Evolutionary conservation across 2,888 invertebrate species (phyloP).

Genomic region (Pinctada fucata): DNA sequence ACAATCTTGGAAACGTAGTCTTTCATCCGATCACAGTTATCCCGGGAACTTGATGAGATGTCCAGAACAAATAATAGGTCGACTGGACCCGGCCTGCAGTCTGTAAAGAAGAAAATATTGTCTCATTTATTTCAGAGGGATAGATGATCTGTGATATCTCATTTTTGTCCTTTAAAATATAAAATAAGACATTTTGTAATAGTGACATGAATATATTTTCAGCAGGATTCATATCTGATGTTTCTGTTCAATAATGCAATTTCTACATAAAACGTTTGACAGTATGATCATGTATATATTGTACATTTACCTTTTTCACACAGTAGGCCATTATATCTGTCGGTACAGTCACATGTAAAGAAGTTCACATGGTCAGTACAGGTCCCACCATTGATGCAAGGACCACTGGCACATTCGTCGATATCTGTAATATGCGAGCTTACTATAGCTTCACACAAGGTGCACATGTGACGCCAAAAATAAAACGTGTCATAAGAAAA

Average conservation of each 20-base stretch:
- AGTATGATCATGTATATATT: background rate
- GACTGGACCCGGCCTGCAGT: background rate
- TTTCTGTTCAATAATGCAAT: no score
- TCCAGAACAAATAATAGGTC: background rate
- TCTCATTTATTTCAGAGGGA: background rate
- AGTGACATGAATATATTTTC: no score
- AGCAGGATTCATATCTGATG: no score
- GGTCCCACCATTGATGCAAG: background rate
- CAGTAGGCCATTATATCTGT: background rate
- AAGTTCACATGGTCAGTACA: background rate
- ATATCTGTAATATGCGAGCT: background rate
- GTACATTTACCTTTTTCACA: background rate
- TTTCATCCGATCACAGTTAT: background rate
- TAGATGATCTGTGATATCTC: background rate
- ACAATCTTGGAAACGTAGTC: slow-evolving; percentile 10
- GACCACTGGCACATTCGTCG: background rate
- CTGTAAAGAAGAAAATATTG: background rate
- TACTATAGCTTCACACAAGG: no score
- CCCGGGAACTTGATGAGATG: background rate
- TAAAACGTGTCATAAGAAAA: no score
- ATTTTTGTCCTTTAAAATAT: no score
- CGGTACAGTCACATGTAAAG: background rate
- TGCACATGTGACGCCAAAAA: no score
- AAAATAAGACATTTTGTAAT: no score
- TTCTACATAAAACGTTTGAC: no score